Evolutionary conservation across 2,888 invertebrate species (phyloP).

Genomic region (Athripsodes cinereus): DNA sequence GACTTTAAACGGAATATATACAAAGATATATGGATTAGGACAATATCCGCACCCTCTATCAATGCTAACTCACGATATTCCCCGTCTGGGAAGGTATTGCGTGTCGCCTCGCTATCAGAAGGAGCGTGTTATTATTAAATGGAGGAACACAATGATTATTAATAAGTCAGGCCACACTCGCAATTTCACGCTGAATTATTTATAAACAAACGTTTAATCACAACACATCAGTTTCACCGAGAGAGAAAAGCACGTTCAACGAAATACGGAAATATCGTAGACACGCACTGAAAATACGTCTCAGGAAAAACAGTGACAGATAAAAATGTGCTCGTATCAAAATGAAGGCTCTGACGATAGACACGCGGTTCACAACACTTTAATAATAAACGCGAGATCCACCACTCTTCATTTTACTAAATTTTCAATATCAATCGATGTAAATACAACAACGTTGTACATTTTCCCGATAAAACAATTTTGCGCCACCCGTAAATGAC

Average conservation of each 20-base stretch:
- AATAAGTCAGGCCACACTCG: conserved; percentile 6
- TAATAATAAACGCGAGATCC: not conserved
- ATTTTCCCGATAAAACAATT: conserved; percentile 21
- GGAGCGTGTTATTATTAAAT: conserved; percentile 18
- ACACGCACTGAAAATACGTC: conserved; percentile 24
- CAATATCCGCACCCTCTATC: not conserved
- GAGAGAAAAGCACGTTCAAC: conserved; percentile 10
- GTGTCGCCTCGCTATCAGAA: conserved; percentile 11
- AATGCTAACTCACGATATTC: not conserved
- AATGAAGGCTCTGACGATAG: not conserved
- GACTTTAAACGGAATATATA: not conserved
- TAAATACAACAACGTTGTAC: conserved; percentile 20
- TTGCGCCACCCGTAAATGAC: conserved; percentile 22
- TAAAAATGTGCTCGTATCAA: conserved; percentile 22
- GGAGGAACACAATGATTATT: conserved; percentile 19
- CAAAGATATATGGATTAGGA: not conserved
- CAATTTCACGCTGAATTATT: conserved; percentile 2
- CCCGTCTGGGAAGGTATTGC: not conserved
- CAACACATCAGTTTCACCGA: conserved; percentile 4
- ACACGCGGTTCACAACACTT: not conserved
- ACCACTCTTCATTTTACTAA: conserved; percentile 1
- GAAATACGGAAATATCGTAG: conserved; percentile 18
- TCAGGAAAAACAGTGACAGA: conserved; percentile 22
- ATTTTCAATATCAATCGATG: conserved; percentile 7
- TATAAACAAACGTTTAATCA: not conserved